Evolutionary conservation across 2,888 invertebrate genomes (phyloP), one percentile per base, ranked within the genome.

Genomic region (Lasioglossum pauxillum): DNA sequence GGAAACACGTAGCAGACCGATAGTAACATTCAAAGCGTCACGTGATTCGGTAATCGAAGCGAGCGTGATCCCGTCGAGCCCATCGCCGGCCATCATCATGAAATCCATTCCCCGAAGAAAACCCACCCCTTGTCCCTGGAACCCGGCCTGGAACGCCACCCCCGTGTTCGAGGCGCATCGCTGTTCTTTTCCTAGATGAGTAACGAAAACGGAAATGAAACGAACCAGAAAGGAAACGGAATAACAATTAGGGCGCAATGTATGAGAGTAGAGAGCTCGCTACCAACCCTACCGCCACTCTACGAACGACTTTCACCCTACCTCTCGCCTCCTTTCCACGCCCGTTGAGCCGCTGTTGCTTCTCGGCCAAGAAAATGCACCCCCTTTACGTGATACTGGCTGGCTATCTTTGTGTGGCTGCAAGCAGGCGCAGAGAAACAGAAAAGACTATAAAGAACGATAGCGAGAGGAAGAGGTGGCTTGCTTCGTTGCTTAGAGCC

Each of bases 221-320:
- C 79, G 84, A 81, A 75, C 74, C 77, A 82, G 83, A 87, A 82
- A 78, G 86, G 73, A 84, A 79, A 88, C 76, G 78, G 81, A 84
- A 86, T 86, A 89, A 88, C 80, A 86, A 89, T 87, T 90, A 88
- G 84, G 89, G 72, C 85, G 89, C 82, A 90, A 83, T 82, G 85
- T 87, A 77, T 85, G 80, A 90, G 77, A 89, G 85, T 89, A 91
- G 91, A 91, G 86, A 91, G 91, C 89, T 90, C 90, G 92, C 88
- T 90, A 88, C 82, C 87, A 90, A 88, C 82, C 86, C 87, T 82
- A 84, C 83, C 88, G 91, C 86, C 88, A 87, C 86, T 87, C 88
- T 89, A 80, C 89, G 72, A 85, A 88, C 67, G 80, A 90, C 75
- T 81, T 83, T 84, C 82, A 74, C 83, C 71, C 69, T 77, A 27